A percentile compares a stretch with the other conserved stretches of the same genome.
phyloP scores from a whole-genome alignment of 30 jellyfish, hydroid and myxozoan genomes.

The Cassiopea xamachana region DNA sequence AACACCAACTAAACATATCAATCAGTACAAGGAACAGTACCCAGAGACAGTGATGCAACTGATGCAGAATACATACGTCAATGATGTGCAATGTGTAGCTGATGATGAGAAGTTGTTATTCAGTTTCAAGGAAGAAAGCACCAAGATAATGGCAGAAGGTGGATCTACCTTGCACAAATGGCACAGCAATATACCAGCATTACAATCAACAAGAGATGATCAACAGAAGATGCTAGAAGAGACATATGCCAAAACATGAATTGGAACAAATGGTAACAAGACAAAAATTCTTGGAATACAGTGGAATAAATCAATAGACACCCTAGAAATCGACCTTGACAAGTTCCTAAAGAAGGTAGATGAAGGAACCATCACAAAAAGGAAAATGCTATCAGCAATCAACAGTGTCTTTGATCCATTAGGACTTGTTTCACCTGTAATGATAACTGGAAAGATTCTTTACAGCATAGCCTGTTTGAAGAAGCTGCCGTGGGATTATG shows the following conservation, averaged over 20 bases:
- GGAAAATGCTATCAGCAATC: slow-evolving; percentile 68
- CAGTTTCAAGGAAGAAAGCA: slow-evolving; percentile 33
- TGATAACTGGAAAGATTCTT: slow-evolving; percentile 69
- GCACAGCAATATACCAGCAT: slow-evolving; percentile 27
- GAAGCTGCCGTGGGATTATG: slow-evolving; percentile 75
- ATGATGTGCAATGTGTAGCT: slow-evolving; percentile 39
- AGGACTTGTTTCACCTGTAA: slow-evolving; percentile 79
- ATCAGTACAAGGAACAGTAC: slow-evolving; percentile 31
- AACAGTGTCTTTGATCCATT: slow-evolving; percentile 45
- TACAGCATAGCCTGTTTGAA: slow-evolving; percentile 61
- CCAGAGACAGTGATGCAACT: slow-evolving; percentile 12
- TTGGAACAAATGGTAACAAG: slow-evolving; percentile 26
- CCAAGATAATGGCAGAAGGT: slow-evolving; percentile 38
- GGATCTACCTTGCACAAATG: slow-evolving; percentile 46
- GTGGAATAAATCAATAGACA: slow-evolving; percentile 40
- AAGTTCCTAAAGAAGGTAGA: slow-evolving; percentile 32
- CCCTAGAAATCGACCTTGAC: slow-evolving; percentile 42
- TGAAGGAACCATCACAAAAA: slow-evolving; percentile 61
- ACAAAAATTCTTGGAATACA: slow-evolving; percentile 25
- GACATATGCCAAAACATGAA: slow-evolving; percentile 25
- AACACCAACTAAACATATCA: slow-evolving; percentile 48
- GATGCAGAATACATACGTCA: slow-evolving; percentile 11
- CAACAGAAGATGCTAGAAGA: slow-evolving; percentile 1
- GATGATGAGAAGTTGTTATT: neutral
- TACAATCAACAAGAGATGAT: neutral